Percentiles rank a stretch among this genome's conserved stretches.
phyloP scores from a whole-genome alignment of 1,140 invertebrate genomes.

The Arion vulgaris region DNA sequence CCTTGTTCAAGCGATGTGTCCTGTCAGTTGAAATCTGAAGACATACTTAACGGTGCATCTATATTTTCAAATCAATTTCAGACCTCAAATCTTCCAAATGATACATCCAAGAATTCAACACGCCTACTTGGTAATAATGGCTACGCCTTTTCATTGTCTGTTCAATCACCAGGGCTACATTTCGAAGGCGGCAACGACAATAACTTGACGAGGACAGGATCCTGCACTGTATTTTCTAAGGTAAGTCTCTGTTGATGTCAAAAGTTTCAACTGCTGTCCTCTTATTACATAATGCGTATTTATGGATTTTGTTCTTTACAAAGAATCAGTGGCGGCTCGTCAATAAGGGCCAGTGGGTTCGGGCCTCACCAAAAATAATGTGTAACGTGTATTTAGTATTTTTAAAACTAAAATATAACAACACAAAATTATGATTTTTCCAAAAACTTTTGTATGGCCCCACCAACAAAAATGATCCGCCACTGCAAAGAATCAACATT shows the following conservation, averaged over 20 bases:
- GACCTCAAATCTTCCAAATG: neutral
- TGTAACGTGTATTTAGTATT: too few species aligned
- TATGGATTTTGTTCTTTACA: too few species aligned
- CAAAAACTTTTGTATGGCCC: too few species aligned
- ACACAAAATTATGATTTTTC: too few species aligned
- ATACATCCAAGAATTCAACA: neutral
- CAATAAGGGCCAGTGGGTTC: too few species aligned
- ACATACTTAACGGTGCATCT: neutral
- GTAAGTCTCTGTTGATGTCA: conserved; percentile 13
- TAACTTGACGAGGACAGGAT: neutral
- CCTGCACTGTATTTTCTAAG: neutral
- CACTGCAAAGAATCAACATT: too few species aligned
- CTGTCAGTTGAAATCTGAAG: neutral
- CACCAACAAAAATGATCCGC: too few species aligned
- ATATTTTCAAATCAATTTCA: neutral
- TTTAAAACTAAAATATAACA: too few species aligned
- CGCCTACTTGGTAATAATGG: neutral
- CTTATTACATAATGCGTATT: too few species aligned
- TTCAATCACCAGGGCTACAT: neutral
- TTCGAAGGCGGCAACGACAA: neutral
- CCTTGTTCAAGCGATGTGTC: neutral
- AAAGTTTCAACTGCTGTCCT: too few species aligned
- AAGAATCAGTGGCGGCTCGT: too few species aligned
- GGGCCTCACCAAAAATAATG: too few species aligned
- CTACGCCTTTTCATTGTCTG: neutral